phyloP scores from a whole-genome alignment of 2,888 invertebrate species.

The Chirona hameri region DNA sequence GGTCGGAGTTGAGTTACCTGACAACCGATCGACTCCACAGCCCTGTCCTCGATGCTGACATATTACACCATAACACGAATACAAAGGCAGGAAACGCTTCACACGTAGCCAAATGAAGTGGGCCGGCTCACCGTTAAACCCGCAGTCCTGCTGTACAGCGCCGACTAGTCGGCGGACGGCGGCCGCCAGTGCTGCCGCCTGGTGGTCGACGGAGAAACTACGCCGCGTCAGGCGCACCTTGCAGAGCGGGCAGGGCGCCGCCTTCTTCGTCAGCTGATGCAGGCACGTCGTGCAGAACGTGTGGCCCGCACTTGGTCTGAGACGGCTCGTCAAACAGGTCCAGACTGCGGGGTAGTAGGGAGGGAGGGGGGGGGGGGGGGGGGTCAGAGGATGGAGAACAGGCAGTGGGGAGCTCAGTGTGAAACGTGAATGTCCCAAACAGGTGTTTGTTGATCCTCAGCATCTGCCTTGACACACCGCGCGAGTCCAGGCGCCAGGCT shows the following conservation, averaged over 20 bases:
- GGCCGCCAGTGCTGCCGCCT: not conserved
- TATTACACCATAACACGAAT: too few relatives aligned
- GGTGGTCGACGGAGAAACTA: not conserved
- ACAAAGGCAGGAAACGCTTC: too few relatives aligned
- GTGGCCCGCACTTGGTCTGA: not conserved
- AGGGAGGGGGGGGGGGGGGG: not conserved
- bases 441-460: not conserved
- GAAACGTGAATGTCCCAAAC: not conserved
- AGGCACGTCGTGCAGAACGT: not conserved
- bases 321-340: not conserved
- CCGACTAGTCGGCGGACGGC: not conserved
- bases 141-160: not conserved
- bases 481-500: too few relatives aligned
- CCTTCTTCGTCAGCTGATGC: not conserved
- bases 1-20: too few relatives aligned
- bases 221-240: not conserved
- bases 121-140: not conserved
- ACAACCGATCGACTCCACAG: too few relatives aligned
- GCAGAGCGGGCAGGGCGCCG: conserved; percentile 5
- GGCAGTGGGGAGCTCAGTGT: not conserved
- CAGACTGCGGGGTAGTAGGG: not conserved
- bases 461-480: not conserved
- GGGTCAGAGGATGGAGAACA: not conserved
- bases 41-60: too few relatives aligned
- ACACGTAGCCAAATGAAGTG: too few relatives aligned